These are phyloP conservation scores for Melanotaenia boesemani DNA, from an alignment of 2,797 vertebrate genomes.

Conservation along the genomic window DNA sequence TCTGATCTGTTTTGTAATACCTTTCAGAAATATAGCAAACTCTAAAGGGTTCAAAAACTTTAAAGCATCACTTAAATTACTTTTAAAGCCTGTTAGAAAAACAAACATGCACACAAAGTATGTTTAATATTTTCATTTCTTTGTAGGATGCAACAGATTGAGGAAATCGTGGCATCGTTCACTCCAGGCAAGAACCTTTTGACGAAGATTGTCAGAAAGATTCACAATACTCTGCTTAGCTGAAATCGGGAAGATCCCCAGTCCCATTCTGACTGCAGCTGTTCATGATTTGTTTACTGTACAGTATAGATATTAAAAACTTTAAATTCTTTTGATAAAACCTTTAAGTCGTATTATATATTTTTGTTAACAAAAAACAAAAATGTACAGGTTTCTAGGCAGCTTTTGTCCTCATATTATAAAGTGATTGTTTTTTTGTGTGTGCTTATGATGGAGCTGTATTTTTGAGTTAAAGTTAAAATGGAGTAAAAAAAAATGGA, in stretches of 20 bases:
- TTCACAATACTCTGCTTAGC: conserved; percentile 72
- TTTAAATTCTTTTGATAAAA: not conserved
- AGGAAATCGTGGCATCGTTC: conserved; percentile 71
- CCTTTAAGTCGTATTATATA: not conserved
- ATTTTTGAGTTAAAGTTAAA: not conserved
- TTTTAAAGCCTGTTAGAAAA: not conserved
- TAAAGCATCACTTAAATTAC: not conserved
- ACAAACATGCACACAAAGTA: not conserved
- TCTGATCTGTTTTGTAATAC: not conserved
- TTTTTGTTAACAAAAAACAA: not conserved
- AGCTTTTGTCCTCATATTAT: not conserved
- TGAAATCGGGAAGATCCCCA: conserved; percentile 31
- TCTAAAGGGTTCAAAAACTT: not conserved
- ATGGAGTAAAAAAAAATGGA: not conserved
- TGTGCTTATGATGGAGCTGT: not conserved
- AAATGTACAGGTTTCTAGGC: not conserved
- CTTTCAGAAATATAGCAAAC: not conserved
- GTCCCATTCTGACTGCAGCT: not conserved
- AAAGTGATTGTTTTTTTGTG: not conserved
- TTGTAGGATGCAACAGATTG: conserved; percentile 76
- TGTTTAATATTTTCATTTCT: not conserved
- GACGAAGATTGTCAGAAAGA: conserved; percentile 78
- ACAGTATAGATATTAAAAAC: not conserved
- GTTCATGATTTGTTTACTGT: conserved; percentile 5
- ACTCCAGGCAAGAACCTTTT: conserved; percentile 73